phyloP scores from a whole-genome alignment of 2,113 vertebrate genomes.

The Amia ocellicauda region DNA sequence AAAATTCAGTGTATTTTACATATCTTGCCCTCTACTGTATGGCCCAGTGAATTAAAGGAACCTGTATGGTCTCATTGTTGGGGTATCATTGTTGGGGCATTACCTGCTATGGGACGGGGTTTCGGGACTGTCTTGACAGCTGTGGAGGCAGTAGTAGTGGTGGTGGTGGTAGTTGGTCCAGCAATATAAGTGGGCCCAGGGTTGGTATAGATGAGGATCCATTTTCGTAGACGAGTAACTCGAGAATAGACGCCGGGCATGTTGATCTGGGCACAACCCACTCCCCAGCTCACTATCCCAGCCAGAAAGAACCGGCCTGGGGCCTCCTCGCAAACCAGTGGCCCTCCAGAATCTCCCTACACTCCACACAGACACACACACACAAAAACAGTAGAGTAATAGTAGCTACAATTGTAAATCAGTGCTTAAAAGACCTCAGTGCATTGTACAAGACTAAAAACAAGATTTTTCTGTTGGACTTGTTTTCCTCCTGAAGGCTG shows the following conservation, averaged over 20 bases:
- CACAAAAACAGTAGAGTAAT: constrained; percentile 22
- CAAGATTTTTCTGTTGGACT: no score
- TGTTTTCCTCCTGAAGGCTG: no score
- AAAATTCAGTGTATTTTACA: no score
- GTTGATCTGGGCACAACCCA: constrained; percentile 84
- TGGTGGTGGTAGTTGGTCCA: constrained; percentile 9
- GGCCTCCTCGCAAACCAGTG: constrained; percentile 84
- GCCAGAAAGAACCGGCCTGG: constrained; percentile 87
- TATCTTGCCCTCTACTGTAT: no score
- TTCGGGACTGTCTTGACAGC: constrained; percentile 1
- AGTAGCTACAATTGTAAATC: no score
- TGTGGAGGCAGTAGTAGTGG: constrained; percentile 2
- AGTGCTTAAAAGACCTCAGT: no score
- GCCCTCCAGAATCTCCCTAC: constrained; percentile 94
- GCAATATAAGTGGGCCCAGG: constrained; percentile 20
- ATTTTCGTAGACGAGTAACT: constrained; percentile 78
- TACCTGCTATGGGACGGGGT: constrained; percentile 37
- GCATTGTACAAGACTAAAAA: rapidly evolving
- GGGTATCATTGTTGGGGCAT: not conserved
- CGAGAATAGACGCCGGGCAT: constrained; percentile 86
- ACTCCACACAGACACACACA: not conserved
- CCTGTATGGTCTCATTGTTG: no score
- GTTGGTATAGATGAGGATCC: constrained; percentile 70
- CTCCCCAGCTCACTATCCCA: constrained; percentile 93
- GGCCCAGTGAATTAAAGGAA: no score